Percentiles rank a stretch among this genome's conserved stretches.
Conservation (phyloP, 1,140 invertebrate genomes). For the Odontomachus brunneus region DNA sequence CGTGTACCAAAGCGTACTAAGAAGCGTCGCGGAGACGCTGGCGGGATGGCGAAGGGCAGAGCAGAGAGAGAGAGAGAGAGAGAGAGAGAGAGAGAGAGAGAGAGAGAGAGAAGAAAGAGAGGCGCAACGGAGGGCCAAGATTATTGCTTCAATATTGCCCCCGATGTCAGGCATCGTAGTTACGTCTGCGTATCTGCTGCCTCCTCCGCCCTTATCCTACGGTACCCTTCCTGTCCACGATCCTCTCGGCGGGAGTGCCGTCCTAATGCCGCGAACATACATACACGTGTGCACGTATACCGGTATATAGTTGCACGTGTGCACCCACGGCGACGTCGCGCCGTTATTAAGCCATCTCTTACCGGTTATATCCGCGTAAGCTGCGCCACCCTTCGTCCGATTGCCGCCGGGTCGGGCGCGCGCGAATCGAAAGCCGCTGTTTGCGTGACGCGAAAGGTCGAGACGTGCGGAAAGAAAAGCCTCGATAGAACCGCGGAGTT, state of each 20-base stretch:
- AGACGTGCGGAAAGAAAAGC: neutral
- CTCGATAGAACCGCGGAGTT: neutral
- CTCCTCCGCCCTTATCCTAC: neutral
- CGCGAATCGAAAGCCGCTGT: slow-evolving; percentile 36
- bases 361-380: slow-evolving; percentile 79
- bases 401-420: slow-evolving; percentile 1
- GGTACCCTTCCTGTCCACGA: slow-evolving; percentile 31
- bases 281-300: slow-evolving; percentile 68
- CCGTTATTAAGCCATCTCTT: slow-evolving; percentile 84
- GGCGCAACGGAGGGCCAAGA: slow-evolving; percentile 64
- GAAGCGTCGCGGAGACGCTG: slow-evolving; percentile 35
- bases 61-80: too few relatives aligned
- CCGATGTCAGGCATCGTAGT: slow-evolving; percentile 78
- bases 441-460: slow-evolving; percentile 13
- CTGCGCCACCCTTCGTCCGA: slow-evolving; percentile 22
- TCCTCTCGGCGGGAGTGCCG: slow-evolving; percentile 5
- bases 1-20: slow-evolving; percentile 67
- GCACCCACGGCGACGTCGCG: slow-evolving; percentile 67
- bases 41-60: neutral
- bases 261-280: slow-evolving; percentile 40
- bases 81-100: neutral
- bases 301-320: slow-evolving; percentile 64
- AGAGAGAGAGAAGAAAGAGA: slow-evolving; percentile 48
- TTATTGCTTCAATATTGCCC: slow-evolving; percentile 83
- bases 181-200: slow-evolving; percentile 74